Evolutionary conservation across 2,888 invertebrate species (phyloP), one percentile per base, ranked within the genome.

Genomic region (Hofmannophila pseudospretella): DNA sequence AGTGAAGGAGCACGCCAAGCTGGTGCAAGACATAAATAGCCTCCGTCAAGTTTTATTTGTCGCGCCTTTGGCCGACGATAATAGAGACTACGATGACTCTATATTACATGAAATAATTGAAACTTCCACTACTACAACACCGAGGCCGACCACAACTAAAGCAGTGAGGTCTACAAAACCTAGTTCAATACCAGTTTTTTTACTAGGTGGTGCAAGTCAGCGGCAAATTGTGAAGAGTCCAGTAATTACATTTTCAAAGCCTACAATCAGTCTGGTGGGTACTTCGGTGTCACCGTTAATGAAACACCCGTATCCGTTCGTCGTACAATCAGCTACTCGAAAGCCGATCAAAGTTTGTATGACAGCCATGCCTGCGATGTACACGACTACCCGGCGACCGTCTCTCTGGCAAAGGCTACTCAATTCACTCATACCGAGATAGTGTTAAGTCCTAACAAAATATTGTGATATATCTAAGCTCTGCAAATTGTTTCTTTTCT

Each of bases 1-100:
- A 2, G 66, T 78, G 4, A 82, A 74, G 42, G 85, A 85, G 41
- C 85, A 86, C 45, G 85, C 85, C 1, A 84, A 85, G 50, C 58
- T 86, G 12, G 85, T 86, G 4, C 84, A 81, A 42, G 85, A 86
- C 42, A 86, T 86, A 34, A 86, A 86, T 45, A 59, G 85, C 35
- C 51, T 86, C 14, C 67, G 70, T 19, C 84, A 85, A 45, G 56
- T 72, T 1, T 67, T 79, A 14, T 79, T 68, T 36, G 63, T 81
- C 3, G 62, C 74, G 7, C 81, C 84, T 0, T 44, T 78, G 1
- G 46, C 42, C 1, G 80, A 78, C 26, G 78, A 80, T 3, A 56
- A 50, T 32, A 67, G 61, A 39, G 85, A 85, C 47, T 82, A 85
- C 38, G 84, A 85, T 9, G 84, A 84, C 31, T 77, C 82, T 0